These are phyloP conservation scores for Oncorhynchus mykiss DNA, from an alignment of 2,113 vertebrate species.

Conservation along the genomic window DNA sequence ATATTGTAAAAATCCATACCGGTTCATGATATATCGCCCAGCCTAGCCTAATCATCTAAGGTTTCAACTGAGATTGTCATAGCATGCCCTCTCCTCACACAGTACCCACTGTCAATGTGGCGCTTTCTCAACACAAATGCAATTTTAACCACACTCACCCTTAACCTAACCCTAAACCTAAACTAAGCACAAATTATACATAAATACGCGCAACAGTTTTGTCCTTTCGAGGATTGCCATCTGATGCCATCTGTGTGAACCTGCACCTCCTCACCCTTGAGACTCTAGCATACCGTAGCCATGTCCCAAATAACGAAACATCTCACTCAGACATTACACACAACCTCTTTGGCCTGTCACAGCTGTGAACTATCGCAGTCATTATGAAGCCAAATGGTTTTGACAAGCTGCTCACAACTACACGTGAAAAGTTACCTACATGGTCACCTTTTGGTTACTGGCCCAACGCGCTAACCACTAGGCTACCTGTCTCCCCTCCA, in stretches of 20 bases:
- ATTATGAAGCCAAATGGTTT: not conserved
- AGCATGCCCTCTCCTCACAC: too few relatives aligned
- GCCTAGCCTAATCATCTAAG: not conserved
- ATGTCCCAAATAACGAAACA: not conserved
- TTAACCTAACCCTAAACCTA: too few relatives aligned
- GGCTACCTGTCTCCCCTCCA: too few relatives aligned
- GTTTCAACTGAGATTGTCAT: too few relatives aligned
- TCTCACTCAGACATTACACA: not conserved
- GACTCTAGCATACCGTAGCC: not conserved
- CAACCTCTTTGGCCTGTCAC: not conserved
- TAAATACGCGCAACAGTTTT: not conserved
- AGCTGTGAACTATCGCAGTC: not conserved
- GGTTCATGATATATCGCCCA: not conserved
- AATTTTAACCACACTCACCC: too few relatives aligned
- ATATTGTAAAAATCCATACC: too few relatives aligned
- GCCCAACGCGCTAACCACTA: too few relatives aligned
- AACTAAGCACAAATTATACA: too few relatives aligned
- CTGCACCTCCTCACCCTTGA: not conserved
- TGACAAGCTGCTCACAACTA: not conserved
- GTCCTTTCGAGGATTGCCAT: not conserved
- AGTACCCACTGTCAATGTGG: too few relatives aligned
- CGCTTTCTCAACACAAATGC: too few relatives aligned
- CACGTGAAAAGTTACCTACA: constrained; percentile 15
- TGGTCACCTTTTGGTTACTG: not conserved
- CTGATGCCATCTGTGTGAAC: not conserved